Base-by-base conservation (phyloP, 2,113 vertebrate genomes). In the Otus sunia region DNA sequence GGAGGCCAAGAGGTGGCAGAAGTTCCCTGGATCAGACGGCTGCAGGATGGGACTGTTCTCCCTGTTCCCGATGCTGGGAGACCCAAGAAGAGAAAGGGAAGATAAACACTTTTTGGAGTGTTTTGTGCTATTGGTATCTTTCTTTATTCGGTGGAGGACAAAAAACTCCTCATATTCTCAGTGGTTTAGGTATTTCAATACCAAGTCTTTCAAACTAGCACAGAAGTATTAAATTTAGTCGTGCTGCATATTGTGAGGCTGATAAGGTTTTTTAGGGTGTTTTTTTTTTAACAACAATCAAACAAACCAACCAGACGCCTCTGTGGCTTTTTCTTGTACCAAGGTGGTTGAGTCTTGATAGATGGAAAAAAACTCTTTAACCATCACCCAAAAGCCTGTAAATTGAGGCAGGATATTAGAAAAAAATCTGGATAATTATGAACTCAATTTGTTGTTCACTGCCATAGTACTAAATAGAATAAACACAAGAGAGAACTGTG, bases 51-150 rank as follows among this genome's bases (percentile, higher is more conserved):
- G n/a, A 82, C 37, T 67, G 1, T 73, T 73, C 9, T 78, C 43
- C 50, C 22, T 81, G 9, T 32, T 67, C 32, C 50, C 74, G 32
- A 80, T 21, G n/a, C 8, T 19, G 21, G 30, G 26, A 75, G 10
- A 63, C 14, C 8, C 19, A 64, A 36, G 32, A 93, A 77, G 29
- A 0, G 0, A 25, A 55, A 39, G 37, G 18, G 1, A 2, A 18
- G 39, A 74, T 34, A 62, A 76, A 56, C 15, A 55, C 15, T 69
- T 68, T 50, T 6, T 60, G 39, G 19, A 86, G 32, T 26, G 4
- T 63, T 94, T 83, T 82, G 27, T 71, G 22, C 34, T 87, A 11
- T 27, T 49, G 19, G 8, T 78, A 15, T 49, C 37, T 89, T 66
- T 12, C 36, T 86, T 84, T 80, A n/a, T 86, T 63, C n/a, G 75